Conservation (phyloP, 2,113 vertebrate species). For the Vombatus ursinus region DNA sequence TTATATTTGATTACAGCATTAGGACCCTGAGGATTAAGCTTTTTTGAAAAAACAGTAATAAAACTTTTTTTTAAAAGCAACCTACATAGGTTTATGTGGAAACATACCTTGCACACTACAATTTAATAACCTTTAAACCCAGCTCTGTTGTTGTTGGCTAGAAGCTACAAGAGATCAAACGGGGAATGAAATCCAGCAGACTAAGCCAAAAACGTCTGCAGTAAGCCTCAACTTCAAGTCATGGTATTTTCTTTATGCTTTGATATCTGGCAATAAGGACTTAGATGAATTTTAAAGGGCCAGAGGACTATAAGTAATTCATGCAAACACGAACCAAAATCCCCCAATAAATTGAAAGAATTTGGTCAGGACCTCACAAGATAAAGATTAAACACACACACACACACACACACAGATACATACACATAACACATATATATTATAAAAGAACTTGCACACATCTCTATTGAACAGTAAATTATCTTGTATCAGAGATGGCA, state of each 20-base stretch:
- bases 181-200: slow-evolving; percentile 80
- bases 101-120: slow-evolving; percentile 86
- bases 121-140: slow-evolving; percentile 86
- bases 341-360: background rate
- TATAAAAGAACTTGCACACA: background rate
- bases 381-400: background rate
- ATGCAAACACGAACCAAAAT: background rate
- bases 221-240: slow-evolving; percentile 80
- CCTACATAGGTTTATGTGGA: slow-evolving; percentile 81
- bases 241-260: slow-evolving; percentile 86
- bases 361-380: background rate
- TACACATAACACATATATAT: background rate
- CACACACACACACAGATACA: background rate
- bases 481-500: background rate
- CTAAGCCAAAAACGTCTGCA: slow-evolving; percentile 84
- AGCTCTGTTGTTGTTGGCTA: slow-evolving; percentile 84
- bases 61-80: background rate
- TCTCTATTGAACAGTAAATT: background rate
- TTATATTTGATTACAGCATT: background rate
- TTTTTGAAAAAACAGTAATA: slow-evolving; percentile 13
- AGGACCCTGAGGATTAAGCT: background rate
- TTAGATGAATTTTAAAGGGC: slow-evolving; percentile 52
- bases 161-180: slow-evolving; percentile 83
- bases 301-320: background rate
- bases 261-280: slow-evolving; percentile 63